phyloP scores from a whole-genome alignment of 2,113 vertebrate genomes.

The Protobothrops flavoviridis region DNA sequence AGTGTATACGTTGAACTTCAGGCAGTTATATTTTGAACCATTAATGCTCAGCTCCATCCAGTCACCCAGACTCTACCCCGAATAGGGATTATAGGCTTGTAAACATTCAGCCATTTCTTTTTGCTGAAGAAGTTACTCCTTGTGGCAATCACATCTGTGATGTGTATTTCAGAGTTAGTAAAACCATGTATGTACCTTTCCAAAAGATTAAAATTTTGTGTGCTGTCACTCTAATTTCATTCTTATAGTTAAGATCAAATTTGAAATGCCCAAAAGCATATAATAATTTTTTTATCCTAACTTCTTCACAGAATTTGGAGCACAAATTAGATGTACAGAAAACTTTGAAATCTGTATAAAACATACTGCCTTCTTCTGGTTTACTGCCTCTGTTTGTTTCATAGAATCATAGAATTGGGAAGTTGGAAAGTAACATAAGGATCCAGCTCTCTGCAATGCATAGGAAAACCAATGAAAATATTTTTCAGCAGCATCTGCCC shows the following conservation, averaged over 20 bases:
- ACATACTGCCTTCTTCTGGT: background rate
- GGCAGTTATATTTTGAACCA: background rate
- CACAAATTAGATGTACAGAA: background rate
- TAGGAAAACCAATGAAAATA: background rate
- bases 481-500: background rate
- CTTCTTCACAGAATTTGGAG: background rate
- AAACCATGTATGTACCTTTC: background rate
- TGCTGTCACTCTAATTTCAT: background rate
- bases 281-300: background rate
- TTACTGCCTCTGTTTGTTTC: background rate
- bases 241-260: background rate
- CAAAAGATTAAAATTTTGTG: background rate
- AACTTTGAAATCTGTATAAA: background rate
- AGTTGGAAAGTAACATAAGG: background rate
- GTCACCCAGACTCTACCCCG: background rate
- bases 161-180: background rate
- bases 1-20: background rate
- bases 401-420: background rate
- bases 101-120: background rate
- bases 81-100: background rate
- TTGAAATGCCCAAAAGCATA: background rate
- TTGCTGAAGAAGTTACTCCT: background rate
- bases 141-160: background rate
- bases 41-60: background rate
- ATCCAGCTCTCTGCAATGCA: background rate